Conservation (phyloP, 2,113 vertebrate species). For the Columbina picui region DNA sequence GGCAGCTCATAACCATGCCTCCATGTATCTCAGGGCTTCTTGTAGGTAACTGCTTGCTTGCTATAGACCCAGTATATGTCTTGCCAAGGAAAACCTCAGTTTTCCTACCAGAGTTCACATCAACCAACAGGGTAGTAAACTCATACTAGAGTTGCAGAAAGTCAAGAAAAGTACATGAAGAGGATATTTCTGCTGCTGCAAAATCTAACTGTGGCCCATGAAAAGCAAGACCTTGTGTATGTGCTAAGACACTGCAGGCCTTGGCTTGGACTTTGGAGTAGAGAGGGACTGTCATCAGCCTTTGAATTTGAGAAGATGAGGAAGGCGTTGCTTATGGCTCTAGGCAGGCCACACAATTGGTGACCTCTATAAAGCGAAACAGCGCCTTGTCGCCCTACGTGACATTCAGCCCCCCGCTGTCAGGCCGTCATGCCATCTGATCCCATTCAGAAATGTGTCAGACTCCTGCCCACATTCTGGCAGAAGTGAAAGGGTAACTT, state of each 20-base stretch:
- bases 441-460: constrained; percentile 7
- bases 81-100: background rate
- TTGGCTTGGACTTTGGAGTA: background rate
- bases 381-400: background rate
- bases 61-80: background rate
- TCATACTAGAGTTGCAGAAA: background rate
- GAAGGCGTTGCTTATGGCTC: background rate
- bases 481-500: constrained; percentile 21
- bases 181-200: background rate
- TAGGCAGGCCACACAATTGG: background rate
- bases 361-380: background rate
- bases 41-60: background rate
- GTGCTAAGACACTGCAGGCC: background rate
- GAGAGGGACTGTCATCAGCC: background rate
- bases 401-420: background rate
- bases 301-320: background rate
- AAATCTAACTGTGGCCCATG: fast-evolving
- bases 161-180: background rate
- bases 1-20: background rate
- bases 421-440: background rate
- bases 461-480: background rate
- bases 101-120: background rate
- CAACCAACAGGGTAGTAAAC: background rate
- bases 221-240: background rate
- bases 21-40: background rate